A percentile compares a stretch with the other conserved stretches of the same genome.
phyloP scores from a whole-genome alignment of 2,888 invertebrate genomes.

The Tanypteryx hageni region DNA sequence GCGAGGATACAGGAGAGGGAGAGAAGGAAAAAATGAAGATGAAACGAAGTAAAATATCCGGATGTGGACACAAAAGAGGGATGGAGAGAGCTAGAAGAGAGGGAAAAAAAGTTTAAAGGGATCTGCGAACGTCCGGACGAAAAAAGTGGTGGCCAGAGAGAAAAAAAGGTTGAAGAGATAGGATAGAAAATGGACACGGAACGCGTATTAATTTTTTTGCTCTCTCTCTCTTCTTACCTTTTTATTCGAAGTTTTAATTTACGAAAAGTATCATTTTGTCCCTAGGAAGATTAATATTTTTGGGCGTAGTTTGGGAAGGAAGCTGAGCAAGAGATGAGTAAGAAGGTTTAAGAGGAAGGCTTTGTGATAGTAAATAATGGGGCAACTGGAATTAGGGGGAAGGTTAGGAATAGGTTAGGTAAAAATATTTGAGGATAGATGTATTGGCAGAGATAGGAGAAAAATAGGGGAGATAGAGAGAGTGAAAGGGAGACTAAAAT shows the following conservation, averaged over 20 bases:
- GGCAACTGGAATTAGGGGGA: too few species aligned
- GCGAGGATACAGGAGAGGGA: not conserved
- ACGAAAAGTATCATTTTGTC: not conserved
- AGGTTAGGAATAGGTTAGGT: too few species aligned
- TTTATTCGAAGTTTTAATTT: not conserved
- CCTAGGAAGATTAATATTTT: not conserved
- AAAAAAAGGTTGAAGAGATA: not conserved
- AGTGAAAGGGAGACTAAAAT: too few species aligned
- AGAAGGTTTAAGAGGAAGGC: not conserved
- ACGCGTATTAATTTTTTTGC: not conserved
- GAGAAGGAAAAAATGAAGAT: not conserved
- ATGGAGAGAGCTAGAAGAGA: not conserved
- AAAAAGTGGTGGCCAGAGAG: too few species aligned
- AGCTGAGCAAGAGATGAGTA: not conserved
- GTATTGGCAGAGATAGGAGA: too few species aligned
- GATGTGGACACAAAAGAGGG: too few species aligned
- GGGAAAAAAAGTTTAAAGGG: not conserved
- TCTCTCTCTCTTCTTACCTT: not conserved
- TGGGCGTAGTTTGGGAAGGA: not conserved
- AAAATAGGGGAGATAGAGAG: too few species aligned
- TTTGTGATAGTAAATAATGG: too few species aligned
- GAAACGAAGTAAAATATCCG: not conserved
- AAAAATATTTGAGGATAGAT: too few species aligned
- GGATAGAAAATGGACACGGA: constrained; percentile 24
- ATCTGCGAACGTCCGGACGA: not conserved